Conservation (phyloP, 1,140 invertebrate species). For the Tetramorium simillimum region DNA sequence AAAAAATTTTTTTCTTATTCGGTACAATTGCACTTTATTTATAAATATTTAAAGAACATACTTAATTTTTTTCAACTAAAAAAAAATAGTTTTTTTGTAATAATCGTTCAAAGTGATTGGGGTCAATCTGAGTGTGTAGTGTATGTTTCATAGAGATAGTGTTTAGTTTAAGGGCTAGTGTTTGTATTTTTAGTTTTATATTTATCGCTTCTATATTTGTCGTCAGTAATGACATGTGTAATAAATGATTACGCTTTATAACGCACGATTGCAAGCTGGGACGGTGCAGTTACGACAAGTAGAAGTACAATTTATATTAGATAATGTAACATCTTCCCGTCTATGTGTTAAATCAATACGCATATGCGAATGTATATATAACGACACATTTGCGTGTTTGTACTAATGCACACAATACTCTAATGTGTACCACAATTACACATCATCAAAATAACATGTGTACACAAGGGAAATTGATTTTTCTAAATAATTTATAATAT, state of each 20-base stretch:
- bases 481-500: not conserved
- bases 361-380: conserved; percentile 4
- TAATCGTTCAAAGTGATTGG: too few relatives aligned
- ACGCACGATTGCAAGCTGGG: not conserved
- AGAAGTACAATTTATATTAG: conserved; percentile 1
- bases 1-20: too few relatives aligned
- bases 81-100: too few relatives aligned
- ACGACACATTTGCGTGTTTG: conserved; percentile 14
- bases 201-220: not conserved
- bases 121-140: too few relatives aligned
- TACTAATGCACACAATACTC: conserved; percentile 2
- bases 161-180: too few relatives aligned
- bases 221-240: not conserved
- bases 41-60: too few relatives aligned
- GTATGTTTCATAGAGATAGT: too few relatives aligned
- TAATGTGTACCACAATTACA: conserved; percentile 16
- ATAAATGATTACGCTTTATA: not conserved
- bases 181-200: conserved; percentile 6
- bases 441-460: not conserved
- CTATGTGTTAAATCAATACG: conserved; percentile 1
- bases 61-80: too few relatives aligned
- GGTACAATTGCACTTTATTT: too few relatives aligned
- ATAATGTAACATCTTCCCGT: conserved; percentile 5
- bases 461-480: not conserved
- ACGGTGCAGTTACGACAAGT: not conserved